These are phyloP conservation scores for Thereva nobilitata DNA, from an alignment of 2,888 invertebrate genomes.

Conservation along the genomic window DNA sequence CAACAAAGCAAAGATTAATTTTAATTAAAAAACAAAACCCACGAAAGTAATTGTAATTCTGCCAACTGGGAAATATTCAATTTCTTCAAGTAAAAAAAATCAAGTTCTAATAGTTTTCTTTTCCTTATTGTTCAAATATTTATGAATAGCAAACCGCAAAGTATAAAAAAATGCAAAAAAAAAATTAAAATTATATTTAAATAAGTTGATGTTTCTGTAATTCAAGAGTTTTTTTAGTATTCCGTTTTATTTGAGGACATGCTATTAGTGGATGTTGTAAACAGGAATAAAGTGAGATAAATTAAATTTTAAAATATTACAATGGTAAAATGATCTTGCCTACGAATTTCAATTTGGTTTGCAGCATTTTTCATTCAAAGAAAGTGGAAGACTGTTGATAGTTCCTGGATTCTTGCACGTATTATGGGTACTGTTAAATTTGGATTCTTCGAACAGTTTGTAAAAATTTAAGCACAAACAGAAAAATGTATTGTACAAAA, in stretches of 20 bases:
- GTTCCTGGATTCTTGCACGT: neutral
- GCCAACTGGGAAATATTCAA: too few species aligned
- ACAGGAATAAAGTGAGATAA: too few species aligned
- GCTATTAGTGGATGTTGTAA: too few species aligned
- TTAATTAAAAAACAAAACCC: too few species aligned
- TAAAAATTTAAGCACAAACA: neutral
- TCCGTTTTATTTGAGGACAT: too few species aligned
- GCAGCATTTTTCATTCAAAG: neutral
- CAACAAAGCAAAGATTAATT: too few species aligned
- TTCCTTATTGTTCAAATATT: slow-evolving; percentile 39
- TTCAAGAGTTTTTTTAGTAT: too few species aligned
- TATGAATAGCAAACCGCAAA: slow-evolving; percentile 36
- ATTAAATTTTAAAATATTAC: too few species aligned
- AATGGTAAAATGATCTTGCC: too few species aligned
- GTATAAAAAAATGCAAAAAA: slow-evolving; percentile 21
- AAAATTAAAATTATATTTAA: slow-evolving; percentile 38
- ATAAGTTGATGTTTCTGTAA: slow-evolving; percentile 22
- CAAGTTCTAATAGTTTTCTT: slow-evolving; percentile 5
- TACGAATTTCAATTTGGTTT: neutral
- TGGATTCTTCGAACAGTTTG: neutral
- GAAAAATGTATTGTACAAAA: too few species aligned
- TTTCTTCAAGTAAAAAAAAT: too few species aligned
- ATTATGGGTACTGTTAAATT: neutral
- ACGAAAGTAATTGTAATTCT: too few species aligned
- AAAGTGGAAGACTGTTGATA: neutral